Evolutionary conservation across 1,140 invertebrate species (phyloP), one percentile per base, ranked within the genome.

Genomic region (Microplitis demolitor): DNA sequence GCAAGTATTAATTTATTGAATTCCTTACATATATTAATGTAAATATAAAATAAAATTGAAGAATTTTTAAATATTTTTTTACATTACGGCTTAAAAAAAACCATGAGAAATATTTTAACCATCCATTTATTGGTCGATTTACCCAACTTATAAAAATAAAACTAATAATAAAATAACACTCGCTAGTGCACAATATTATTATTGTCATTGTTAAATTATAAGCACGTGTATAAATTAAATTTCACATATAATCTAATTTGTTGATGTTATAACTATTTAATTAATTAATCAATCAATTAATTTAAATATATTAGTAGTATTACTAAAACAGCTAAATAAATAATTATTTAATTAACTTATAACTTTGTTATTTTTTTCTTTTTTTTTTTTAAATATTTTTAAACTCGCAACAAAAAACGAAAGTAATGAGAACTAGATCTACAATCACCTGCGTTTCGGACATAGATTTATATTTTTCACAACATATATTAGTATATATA

Each of bases 391-490:
- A n/a, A 54, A 14, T 16, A 54, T 13, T 4, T 54, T 56, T 33
- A 58, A 2, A 61, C 5, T 45, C 63, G 8, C 4, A 66, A 64
- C 64, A 45, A 24, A 62, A 39, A 39, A 37, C 6, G 35, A 35
- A 53, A 8, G 31, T 51, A 50, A 64, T 33, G 24, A 45, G 34
- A 72, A 66, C 34, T 24, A 11, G 37, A 13, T 54, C 66, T 45
- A 58, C 51, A 33, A 31, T 37, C 16, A 58, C 35, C 24, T 63
- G 53, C 53, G 50, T 74, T 78, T 84, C 82, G 80, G 83, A 83
- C 84, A 85, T 87, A 87, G 82, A 85, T 87, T 85, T 85, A 86
- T 87, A 86, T 86, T 86, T 81, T 82, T 82, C 79, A 85, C 82
- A 87, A 87, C 82, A 87, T 84, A 83, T 85, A 85, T 75, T 81